A percentile compares a stretch with the other conserved stretches of the same genome.
Evolutionary conservation across 2,797 vertebrate species (phyloP).

Genomic region (Amphiprion clarkii): DNA sequence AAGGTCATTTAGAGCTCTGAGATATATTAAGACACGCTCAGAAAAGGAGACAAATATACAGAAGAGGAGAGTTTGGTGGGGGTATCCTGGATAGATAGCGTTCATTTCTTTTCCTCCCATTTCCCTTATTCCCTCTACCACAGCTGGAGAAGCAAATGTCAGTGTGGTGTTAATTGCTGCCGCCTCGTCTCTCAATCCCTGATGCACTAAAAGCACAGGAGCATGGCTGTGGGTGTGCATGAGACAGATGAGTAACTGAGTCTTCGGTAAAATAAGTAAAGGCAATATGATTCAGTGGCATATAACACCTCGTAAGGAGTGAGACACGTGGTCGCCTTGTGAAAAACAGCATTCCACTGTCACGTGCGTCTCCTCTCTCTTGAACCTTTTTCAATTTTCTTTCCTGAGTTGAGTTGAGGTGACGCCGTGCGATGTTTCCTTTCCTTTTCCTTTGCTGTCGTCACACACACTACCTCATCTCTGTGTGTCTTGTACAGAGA

Average conservation of each 20-base stretch:
- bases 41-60: constrained; percentile 12
- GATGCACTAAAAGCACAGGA: constrained; percentile 53
- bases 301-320: constrained; percentile 10
- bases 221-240: constrained; percentile 38
- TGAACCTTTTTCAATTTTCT: background rate
- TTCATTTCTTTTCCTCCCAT: constrained; percentile 49
- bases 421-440: background rate
- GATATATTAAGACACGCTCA: constrained; percentile 22
- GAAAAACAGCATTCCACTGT: background rate
- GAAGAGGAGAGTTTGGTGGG: constrained; percentile 13
- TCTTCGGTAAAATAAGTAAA: constrained; percentile 23
- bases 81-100: constrained; percentile 34
- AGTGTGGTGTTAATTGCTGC: constrained; percentile 74
- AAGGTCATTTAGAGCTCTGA: constrained; percentile 51
- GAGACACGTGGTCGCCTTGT: background rate
- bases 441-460: background rate
- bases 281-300: constrained; percentile 20
- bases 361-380: background rate
- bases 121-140: constrained; percentile 57
- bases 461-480: background rate
- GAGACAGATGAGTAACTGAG: constrained; percentile 14
- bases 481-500: constrained; percentile 30
- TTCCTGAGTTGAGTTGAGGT: background rate
- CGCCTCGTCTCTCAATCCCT: constrained; percentile 51
- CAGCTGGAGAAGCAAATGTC: constrained; percentile 73